Evolutionary conservation across 2,888 invertebrate genomes (phyloP).

Genomic region (Ephialtes manifestator): DNA sequence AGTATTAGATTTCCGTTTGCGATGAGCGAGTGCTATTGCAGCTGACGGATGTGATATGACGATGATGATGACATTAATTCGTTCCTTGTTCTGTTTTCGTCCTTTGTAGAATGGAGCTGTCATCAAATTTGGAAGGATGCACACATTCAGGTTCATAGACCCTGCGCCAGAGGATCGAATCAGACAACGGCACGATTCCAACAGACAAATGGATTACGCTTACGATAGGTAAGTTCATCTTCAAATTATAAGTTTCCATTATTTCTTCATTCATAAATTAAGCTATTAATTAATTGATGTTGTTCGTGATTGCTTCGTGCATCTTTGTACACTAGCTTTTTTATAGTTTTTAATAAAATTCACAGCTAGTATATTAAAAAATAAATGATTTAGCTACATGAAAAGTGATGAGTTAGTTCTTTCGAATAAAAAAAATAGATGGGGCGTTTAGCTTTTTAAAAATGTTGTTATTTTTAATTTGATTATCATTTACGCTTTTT

Average conservation of each 20-base stretch:
- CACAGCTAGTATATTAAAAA: constrained; percentile 1
- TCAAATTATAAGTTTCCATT: background rate
- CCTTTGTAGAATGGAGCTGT: constrained; percentile 91
- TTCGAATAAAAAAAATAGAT: background rate
- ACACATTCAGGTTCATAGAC: constrained; percentile 95
- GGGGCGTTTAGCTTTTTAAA: constrained; percentile 52
- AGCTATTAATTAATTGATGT: constrained; percentile 7
- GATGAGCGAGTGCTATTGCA: background rate
- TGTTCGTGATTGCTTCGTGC: constrained; percentile 45
- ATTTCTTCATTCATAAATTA: background rate
- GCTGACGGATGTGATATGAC: background rate
- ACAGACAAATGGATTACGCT: constrained; percentile 91
- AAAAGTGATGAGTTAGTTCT: background rate
- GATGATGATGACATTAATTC: constrained; percentile 2
- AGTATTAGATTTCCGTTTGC: constrained; percentile 39
- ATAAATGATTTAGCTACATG: background rate
- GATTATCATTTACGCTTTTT: constrained; percentile 71
- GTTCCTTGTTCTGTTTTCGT: constrained; percentile 43
- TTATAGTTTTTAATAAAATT: constrained; percentile 24
- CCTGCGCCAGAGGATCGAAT: constrained; percentile 93
- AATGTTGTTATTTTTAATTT: constrained; percentile 62
- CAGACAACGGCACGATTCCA: constrained; percentile 92
- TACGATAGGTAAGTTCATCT: constrained; percentile 91
- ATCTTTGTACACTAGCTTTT: background rate
- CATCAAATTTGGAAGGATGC: constrained; percentile 94